Evolutionary conservation across 2,888 invertebrate genomes (phyloP), one percentile per base, ranked within the genome.

Genomic region (Volucella inflata): DNA sequence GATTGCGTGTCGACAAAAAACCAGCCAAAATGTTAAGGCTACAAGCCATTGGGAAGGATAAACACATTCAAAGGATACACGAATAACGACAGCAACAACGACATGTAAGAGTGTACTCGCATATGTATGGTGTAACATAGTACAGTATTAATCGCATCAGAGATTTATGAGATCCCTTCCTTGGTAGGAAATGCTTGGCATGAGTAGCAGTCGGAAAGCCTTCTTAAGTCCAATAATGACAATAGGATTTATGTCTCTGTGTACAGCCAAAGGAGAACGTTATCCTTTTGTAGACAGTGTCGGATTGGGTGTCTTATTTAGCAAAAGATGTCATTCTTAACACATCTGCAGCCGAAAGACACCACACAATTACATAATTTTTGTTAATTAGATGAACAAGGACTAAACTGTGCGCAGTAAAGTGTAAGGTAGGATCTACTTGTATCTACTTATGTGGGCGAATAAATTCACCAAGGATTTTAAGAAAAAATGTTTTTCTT

Each of bases 181-280:
- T 44, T 40, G 67, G 50, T 48, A 17, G 30, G 50, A 21, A 46
- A 44, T 71, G 21, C 21, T 12, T 42, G 44, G 40, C 44, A 17
- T 10, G 17, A 21, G 30, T 36, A 36, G 38, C 17, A 67, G 74
- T 55, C 67, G 42, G 50, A 70, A 59, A 72, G 64, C 74, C 48
- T 81, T 57, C 75, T 81, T 50, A n/a, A 68, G 64, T 70, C 55
- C 64, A 57, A 75, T 82, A 74, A 84, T 70, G 83, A 83, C 83
- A 76, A 82, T 72, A 67, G 67, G 67, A 67, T 82, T 53, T 14
- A 12, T 16, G 36, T 51, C 36, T 40, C 30, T 16, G 8, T 2
- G 8, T 11, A 12, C 30, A 50, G 30, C 10, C 59, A 16, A 38
- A 2, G 9, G 10, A 21, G 44, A 62, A 46, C 46, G 55, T 42